Evolutionary conservation across 2,113 vertebrate genomes (phyloP), one percentile per base, ranked within the genome.

Genomic region (Notothenia coriiceps): DNA sequence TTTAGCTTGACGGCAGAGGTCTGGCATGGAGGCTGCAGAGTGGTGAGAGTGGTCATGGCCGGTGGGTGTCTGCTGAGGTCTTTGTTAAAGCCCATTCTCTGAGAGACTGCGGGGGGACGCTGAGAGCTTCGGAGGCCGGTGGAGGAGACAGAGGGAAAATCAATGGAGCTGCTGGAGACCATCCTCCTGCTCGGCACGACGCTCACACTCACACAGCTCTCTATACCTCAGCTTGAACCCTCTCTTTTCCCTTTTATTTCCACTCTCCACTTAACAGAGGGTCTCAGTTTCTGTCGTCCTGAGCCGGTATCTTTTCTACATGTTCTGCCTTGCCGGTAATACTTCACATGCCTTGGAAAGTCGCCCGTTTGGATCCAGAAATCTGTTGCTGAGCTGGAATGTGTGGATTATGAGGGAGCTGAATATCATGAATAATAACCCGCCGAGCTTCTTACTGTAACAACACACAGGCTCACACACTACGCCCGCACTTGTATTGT

Each of bases 101-200:
- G 29, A 1, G 44, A 15, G 77, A 63, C 79, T 12, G 78, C 74
- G 40, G 86, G 59, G 77, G 84, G 83, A 77, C 52, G 69, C 35
- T 49, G 63, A 71, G 70, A 77, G 73, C 57, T 61, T 47, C 49
- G 54, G 62, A 81, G 72, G 82, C 87, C 64, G 40, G 77, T 10
- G 13, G 70, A 81, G 75, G 82, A 86, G 84, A 82, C 35, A 73
- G 80, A 82, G 83, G 67, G 68, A 22, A 88, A 91, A 94, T 94
- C 93, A 87, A 93, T 94, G 83, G 70, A 90, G 83, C 93, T 81
- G 91, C 86, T 82, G 91, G 92, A 91, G 87, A 83, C 81, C 91
- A 70, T 88, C 86, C 86, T 88, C 81, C 88, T 51, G n/a, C 82
- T 70, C 89, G 2, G 81, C 88, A 84, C 66, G 77, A 15, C 55